A percentile compares a stretch with the other conserved stretches of the same genome.
Evolutionary conservation across 2,888 invertebrate species (phyloP).

Genomic region (Oscheius myriophilus): DNA sequence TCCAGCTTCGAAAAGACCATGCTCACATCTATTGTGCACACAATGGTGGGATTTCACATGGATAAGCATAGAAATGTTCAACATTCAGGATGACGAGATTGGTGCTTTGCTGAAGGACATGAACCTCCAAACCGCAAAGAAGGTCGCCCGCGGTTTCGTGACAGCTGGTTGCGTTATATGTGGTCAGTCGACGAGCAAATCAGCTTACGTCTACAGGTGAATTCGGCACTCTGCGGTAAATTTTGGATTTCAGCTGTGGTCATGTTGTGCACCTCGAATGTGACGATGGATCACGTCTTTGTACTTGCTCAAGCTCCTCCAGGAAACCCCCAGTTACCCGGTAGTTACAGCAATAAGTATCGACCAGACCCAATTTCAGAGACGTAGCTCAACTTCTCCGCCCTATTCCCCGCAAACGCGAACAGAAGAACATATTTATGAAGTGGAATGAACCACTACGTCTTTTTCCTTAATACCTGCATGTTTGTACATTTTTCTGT

Average conservation of each 20-base stretch:
- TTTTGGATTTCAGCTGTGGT: constrained; percentile 44
- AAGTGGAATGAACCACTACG: constrained; percentile 29
- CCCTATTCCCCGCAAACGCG: no score
- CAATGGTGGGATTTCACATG: constrained; percentile 27
- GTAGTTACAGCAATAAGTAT: neutral
- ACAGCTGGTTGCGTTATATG: constrained; percentile 35
- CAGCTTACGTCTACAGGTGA: constrained; percentile 42
- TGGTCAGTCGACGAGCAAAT: constrained; percentile 30
- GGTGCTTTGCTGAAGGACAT: constrained; percentile 1
- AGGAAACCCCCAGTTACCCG: neutral
- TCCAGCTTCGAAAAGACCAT: constrained; percentile 38
- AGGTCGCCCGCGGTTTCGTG: neutral
- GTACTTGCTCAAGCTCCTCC: constrained; percentile 2
- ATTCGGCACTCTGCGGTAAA: neutral
- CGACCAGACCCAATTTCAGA: no score
- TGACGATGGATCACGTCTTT: constrained; percentile 9
- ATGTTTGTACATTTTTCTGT: neutral
- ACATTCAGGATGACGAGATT: constrained; percentile 18
- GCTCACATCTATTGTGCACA: constrained; percentile 27
- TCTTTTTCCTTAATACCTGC: constrained; percentile 5
- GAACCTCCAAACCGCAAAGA: constrained; percentile 14
- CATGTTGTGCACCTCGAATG: constrained; percentile 53
- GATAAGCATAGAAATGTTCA: neutral
- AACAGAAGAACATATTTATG: constrained; percentile 33
- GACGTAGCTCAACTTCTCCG: neutral